phyloP scores from a whole-genome alignment of 2,888 invertebrate species.

The Campoplex capitator region DNA sequence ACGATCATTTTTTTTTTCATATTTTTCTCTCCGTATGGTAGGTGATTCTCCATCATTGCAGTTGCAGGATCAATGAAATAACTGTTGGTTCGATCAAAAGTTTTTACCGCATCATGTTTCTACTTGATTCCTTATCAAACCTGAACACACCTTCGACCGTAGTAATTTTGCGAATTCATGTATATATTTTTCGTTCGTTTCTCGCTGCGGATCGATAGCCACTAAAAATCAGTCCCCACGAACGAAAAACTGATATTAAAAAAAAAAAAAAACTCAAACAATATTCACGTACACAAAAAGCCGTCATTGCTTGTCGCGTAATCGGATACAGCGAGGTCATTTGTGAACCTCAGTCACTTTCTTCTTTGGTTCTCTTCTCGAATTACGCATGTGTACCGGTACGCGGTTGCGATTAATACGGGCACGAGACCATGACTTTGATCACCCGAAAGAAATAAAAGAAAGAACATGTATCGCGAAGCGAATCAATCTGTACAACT shows the following conservation, averaged over 20 bases:
- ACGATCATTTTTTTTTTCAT: no score
- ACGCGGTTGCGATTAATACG: constrained; percentile 25
- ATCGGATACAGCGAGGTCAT: constrained; percentile 63
- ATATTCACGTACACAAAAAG: background rate
- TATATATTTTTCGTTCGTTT: background rate
- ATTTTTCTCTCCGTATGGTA: no score
- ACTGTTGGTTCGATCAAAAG: background rate
- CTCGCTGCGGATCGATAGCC: background rate
- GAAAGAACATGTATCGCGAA: constrained; percentile 17
- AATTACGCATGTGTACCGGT: constrained; percentile 39
- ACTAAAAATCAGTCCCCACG: background rate
- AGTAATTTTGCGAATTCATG: background rate
- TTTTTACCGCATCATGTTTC: no score
- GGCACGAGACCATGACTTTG: constrained; percentile 64
- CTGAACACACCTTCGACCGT: no score
- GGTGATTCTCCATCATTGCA: background rate
- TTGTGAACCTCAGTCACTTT: constrained; percentile 60
- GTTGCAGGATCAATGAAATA: background rate
- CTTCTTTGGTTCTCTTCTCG: constrained; percentile 54
- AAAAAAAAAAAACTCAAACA: background rate
- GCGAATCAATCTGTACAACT: constrained; percentile 47
- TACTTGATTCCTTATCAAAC: no score
- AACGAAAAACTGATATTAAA: background rate
- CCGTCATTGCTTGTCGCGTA: constrained; percentile 32
- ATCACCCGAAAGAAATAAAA: constrained; percentile 43